phyloP scores from a whole-genome alignment of 2,113 vertebrate genomes.

The Misgurnus anguillicaudatus region DNA sequence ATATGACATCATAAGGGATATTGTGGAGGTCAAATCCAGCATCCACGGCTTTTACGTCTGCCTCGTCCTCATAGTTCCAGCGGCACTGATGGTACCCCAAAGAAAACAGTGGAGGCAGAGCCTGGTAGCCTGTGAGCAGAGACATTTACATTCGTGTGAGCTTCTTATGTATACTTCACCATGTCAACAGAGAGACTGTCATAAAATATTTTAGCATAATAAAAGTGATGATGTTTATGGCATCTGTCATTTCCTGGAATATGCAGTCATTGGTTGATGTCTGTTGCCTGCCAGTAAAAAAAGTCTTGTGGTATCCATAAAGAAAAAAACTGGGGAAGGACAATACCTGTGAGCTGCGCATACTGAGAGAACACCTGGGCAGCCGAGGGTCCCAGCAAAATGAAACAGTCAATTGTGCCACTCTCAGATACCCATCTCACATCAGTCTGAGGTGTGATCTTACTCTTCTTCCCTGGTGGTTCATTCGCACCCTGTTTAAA shows the following conservation, averaged over 20 bases:
- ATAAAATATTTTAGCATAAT: too few species aligned
- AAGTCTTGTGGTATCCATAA: not conserved
- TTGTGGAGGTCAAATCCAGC: conserved; percentile 84
- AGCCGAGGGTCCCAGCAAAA: conserved; percentile 83
- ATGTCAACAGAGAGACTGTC: too few species aligned
- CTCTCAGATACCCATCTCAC: conserved; percentile 93
- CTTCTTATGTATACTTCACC: too few species aligned
- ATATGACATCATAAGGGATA: conserved; percentile 94
- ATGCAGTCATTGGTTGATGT: not conserved
- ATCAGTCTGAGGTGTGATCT: conserved; percentile 69
- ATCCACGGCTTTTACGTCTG: conserved; percentile 86
- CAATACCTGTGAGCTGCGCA: conserved; percentile 86
- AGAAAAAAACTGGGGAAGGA: not conserved
- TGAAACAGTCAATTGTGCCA: conserved; percentile 86
- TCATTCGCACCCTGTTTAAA: conserved; percentile 53
- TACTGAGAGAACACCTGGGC: conserved; percentile 85
- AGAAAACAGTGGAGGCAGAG: conserved; percentile 88
- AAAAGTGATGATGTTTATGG: too few species aligned
- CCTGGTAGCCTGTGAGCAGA: conserved; percentile 80
- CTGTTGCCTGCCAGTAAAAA: not conserved
- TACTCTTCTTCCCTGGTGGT: conserved; percentile 71
- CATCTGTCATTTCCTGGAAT: too few species aligned
- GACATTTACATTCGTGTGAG: not conserved
- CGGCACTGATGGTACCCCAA: conserved; percentile 95
- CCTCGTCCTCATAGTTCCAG: conserved; percentile 89